These are phyloP conservation scores for Quadriops clusia DNA, from an alignment of 2,888 invertebrate species.

Conservation along the genomic window DNA sequence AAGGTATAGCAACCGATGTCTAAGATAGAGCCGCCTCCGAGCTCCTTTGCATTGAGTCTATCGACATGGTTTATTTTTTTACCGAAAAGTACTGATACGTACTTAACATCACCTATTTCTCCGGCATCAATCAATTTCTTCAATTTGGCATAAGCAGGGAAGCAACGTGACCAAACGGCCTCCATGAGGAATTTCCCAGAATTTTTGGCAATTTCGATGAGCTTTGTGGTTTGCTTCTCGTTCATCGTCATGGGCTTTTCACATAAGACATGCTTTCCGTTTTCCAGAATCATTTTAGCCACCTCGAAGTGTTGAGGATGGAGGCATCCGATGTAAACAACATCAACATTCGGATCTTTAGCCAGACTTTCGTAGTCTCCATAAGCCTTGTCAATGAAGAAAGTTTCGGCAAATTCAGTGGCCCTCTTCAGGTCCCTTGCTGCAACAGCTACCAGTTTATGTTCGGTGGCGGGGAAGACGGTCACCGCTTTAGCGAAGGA, in stretches of 20 bases:
- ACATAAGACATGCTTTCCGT: constrained; percentile 77
- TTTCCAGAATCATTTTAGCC: constrained; percentile 58
- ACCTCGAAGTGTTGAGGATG: constrained; percentile 63
- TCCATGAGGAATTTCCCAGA: constrained; percentile 75
- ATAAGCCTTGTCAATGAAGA: constrained; percentile 58
- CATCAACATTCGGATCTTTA: constrained; percentile 63
- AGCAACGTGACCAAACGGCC: constrained; percentile 77
- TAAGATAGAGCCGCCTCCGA: constrained; percentile 69
- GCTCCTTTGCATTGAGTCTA: constrained; percentile 45
- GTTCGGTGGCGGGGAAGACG: constrained; percentile 53
- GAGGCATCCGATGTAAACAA: constrained; percentile 71
- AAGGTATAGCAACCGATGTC: constrained; percentile 68
- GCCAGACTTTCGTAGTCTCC: constrained; percentile 66
- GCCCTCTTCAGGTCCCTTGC: constrained; percentile 64
- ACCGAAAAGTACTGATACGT: constrained; percentile 61
- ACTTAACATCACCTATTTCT: constrained; percentile 56
- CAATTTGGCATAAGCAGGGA: constrained; percentile 62
- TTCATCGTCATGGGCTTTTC: constrained; percentile 84
- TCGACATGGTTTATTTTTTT: constrained; percentile 43
- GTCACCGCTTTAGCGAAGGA: constrained; percentile 63
- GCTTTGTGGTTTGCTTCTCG: constrained; percentile 54
- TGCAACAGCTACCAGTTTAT: constrained; percentile 62
- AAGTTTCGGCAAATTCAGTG: constrained; percentile 60
- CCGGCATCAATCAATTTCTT: constrained; percentile 52
- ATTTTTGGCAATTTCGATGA: constrained; percentile 54